Base-by-base conservation (phyloP, 1,140 invertebrate species). In the Aleiodes sp. region DNA sequence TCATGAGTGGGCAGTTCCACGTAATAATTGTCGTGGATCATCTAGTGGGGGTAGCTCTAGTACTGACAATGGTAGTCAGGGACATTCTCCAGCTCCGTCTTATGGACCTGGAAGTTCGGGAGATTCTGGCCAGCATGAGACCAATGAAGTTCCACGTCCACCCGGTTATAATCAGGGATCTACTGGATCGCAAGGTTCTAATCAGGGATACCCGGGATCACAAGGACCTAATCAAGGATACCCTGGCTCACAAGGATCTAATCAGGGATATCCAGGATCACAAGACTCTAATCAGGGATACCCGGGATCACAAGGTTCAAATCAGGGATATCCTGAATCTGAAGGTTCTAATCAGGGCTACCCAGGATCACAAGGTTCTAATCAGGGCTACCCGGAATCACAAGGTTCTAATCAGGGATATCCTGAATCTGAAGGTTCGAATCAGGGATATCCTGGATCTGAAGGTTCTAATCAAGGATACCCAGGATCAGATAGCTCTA, bases 1-100 rank as follows among this genome's bases (percentile, higher is more conserved):
- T 82, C 87, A 91, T 74, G 84, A 88, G 35, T 88, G 87, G 87
- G 88, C 87, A 56, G 89, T 90, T 24, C 79, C 82, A 43, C 78
- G 82, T 61, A 59, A 70, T 26, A 60, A 78, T 28, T 85, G 82
- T 26, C 72, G 10, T 57, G 29, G 4, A 33, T 2, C 19, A 2
- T 12, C 16, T 39, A 52, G 12, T 35, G 26, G 43, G 16, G 21
- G 1, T 31, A n/a, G 24, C 28, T n/a, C 14, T 10, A 26, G 7
- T 33, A 35, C 21, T 29, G 35, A n/a, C n/a, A 24, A 24, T 68
- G 35, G 31, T 16, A 57, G 33, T 63, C 21, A 37, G 43, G 31
- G 24, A 35, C 8, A 59, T 70, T 24, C 16, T 9, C 46, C 68
- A 9, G 73, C 70, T 0, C 26, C 65, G 9, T 29, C 73, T 0